These are phyloP conservation scores for Phylloscopus trochiloides DNA, from an alignment of 2,113 vertebrate species.

Conservation along the genomic window DNA sequence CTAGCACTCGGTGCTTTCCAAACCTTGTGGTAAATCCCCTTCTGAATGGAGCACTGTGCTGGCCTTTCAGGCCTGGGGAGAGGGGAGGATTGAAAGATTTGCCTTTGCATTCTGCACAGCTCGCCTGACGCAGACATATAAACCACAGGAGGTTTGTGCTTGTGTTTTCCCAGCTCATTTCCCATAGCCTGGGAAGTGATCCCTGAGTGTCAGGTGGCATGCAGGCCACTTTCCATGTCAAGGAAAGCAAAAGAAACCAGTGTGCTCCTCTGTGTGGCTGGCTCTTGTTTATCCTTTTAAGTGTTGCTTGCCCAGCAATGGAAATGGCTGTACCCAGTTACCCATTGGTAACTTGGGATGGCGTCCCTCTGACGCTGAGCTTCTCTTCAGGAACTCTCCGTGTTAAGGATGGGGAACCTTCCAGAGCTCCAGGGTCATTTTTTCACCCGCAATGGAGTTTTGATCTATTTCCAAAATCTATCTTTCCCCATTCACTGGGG, in stretches of 20 bases:
- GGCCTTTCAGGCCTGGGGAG: conserved; percentile 46
- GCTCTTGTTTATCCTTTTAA: conserved; percentile 7
- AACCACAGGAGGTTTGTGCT: conserved; percentile 61
- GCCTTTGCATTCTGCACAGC: conserved; percentile 53
- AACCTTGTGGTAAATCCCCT: conserved; percentile 53
- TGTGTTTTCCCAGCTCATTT: conserved; percentile 64
- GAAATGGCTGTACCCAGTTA: neutral
- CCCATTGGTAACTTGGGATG: neutral
- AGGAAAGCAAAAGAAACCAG: conserved; percentile 21
- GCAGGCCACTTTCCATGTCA: conserved; percentile 20
- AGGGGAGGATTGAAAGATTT: conserved; percentile 48
- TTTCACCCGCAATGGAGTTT: neutral
- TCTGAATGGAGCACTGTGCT: conserved; percentile 63
- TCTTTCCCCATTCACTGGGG: neutral
- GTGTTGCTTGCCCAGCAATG: neutral
- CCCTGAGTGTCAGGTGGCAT: conserved; percentile 44
- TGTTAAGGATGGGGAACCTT: neutral
- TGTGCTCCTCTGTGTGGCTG: neutral
- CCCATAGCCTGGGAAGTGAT: conserved; percentile 61
- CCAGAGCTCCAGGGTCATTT: neutral
- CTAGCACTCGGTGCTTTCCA: conserved; percentile 44
- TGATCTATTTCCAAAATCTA: neutral
- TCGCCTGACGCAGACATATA: conserved; percentile 40
- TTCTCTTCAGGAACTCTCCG: neutral
- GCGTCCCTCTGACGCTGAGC: neutral